A percentile compares a stretch with the other conserved stretches of the same genome.
Conservation (phyloP, 2,113 vertebrate genomes). For the Festucalex cinctus region DNA sequence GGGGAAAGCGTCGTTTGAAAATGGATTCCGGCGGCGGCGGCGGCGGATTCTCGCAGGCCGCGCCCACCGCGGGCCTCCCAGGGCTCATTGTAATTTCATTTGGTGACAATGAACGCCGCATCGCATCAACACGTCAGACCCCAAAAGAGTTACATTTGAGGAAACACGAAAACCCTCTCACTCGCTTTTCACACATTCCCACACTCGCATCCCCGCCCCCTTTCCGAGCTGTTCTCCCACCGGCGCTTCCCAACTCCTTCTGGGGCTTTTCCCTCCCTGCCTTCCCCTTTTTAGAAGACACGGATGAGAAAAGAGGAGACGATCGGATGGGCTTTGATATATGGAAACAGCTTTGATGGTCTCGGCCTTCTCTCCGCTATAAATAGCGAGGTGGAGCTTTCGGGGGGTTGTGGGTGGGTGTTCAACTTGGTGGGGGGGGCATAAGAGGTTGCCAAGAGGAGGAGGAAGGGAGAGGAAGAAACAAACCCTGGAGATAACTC, state of each 20-base stretch:
- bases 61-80: slow-evolving; percentile 50
- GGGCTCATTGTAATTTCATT: slow-evolving; percentile 69
- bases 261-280: slow-evolving; percentile 63
- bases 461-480: slow-evolving; percentile 20
- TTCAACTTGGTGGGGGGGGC: not conserved
- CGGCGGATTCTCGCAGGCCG: slow-evolving; percentile 21
- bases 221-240: slow-evolving; percentile 28
- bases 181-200: slow-evolving; percentile 41
- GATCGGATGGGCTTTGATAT: slow-evolving; percentile 68
- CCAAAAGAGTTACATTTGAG: slow-evolving; percentile 27
- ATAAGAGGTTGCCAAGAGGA: slow-evolving; percentile 35
- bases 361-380: slow-evolving; percentile 61
- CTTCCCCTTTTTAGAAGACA: slow-evolving; percentile 66
- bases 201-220: slow-evolving; percentile 42
- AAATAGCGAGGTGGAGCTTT: slow-evolving; percentile 65
- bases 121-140: slow-evolving; percentile 62
- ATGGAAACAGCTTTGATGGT: slow-evolving; percentile 71
- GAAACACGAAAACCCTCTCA: slow-evolving; percentile 38
- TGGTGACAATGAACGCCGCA: slow-evolving; percentile 49
- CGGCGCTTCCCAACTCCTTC: slow-evolving; percentile 55
- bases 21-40: slow-evolving; percentile 39
- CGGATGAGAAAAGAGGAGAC: slow-evolving; percentile 42
- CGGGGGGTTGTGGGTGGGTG: slow-evolving; percentile 11
- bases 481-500: slow-evolving; percentile 28
- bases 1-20: slow-evolving; percentile 40